A percentile compares a stretch with the other conserved stretches of the same genome.
Conservation (phyloP, 2,113 vertebrate species). For the Uropsilus gracilis region DNA sequence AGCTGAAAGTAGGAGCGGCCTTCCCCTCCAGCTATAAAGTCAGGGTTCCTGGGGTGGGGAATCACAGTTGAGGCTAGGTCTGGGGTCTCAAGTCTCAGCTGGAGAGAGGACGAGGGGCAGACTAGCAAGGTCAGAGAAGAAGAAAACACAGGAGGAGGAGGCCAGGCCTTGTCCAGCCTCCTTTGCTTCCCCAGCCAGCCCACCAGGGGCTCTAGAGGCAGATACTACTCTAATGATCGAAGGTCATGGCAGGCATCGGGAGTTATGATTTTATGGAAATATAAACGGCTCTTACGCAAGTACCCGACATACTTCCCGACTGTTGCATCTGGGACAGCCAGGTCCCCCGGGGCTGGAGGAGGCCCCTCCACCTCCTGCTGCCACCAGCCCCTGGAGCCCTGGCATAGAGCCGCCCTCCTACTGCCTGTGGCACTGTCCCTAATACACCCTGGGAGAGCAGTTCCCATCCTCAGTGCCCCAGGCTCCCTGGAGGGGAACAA, state of each 20-base stretch:
- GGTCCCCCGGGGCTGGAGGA: slow-evolving; percentile 71
- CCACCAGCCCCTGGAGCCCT: slow-evolving; percentile 46
- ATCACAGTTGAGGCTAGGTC: not conserved
- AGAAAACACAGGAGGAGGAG: not conserved
- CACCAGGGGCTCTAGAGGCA: slow-evolving; percentile 23
- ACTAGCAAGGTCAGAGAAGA: not conserved
- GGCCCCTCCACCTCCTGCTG: not conserved
- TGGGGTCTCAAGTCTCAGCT: not conserved
- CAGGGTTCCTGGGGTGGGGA: not conserved
- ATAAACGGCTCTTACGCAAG: slow-evolving; percentile 73
- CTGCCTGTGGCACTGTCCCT: slow-evolving; percentile 51
- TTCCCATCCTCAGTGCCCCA: not conserved
- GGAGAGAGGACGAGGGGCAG: not conserved
- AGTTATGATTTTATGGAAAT: slow-evolving; percentile 77
- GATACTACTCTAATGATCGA: slow-evolving; percentile 46
- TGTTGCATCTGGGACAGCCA: slow-evolving; percentile 78
- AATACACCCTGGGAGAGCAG: not conserved
- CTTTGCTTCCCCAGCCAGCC: not conserved
- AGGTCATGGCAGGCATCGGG: slow-evolving; percentile 53
- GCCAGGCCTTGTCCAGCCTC: not conserved
- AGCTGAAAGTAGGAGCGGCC: not conserved
- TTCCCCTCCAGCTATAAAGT: not conserved
- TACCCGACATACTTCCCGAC: slow-evolving; percentile 74
- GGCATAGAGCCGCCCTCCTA: too few species aligned
- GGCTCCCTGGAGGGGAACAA: slow-evolving; percentile 27